Percentiles rank a stretch among this genome's conserved stretches.
Conservation (phyloP, 2,888 invertebrate species). For the Coleophora flavipennella region DNA sequence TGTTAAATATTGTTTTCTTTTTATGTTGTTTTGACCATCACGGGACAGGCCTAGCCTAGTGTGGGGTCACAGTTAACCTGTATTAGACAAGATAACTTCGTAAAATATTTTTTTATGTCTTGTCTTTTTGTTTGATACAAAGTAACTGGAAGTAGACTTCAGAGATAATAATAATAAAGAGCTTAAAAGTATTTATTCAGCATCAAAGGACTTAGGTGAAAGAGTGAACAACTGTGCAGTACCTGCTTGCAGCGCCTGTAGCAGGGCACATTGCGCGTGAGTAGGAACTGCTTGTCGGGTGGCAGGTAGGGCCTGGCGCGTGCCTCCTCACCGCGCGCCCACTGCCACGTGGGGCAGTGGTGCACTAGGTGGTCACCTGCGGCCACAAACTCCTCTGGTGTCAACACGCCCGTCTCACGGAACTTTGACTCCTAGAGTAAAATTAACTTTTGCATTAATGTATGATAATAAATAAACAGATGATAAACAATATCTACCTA, state of each 20-base stretch:
- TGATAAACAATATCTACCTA: too few species aligned
- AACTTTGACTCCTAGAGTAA: conserved; percentile 91
- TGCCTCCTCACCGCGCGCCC: conserved; percentile 94
- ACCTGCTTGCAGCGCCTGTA: conserved; percentile 94
- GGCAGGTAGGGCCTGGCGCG: conserved; percentile 93
- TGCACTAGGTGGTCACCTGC: conserved; percentile 99
- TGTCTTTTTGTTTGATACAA: too few species aligned
- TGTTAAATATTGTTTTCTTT: too few species aligned
- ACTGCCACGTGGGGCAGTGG: conserved; percentile 99
- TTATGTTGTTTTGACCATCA: too few species aligned
- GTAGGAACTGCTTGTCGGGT: conserved; percentile 94
- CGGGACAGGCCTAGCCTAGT: too few species aligned
- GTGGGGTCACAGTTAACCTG: too few species aligned
- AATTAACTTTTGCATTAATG: conserved; percentile 4
- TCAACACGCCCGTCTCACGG: conserved; percentile 96
- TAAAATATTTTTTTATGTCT: too few species aligned
- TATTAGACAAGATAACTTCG: too few species aligned
- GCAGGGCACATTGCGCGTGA: conserved; percentile 98
- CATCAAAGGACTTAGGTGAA: too few species aligned
- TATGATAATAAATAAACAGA: not conserved
- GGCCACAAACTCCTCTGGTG: conserved; percentile 99
- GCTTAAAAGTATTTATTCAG: too few species aligned
- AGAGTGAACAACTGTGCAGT: conserved; percentile 6
- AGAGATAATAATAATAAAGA: too few species aligned
- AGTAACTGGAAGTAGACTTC: too few species aligned